Evolutionary conservation across 2,888 invertebrate genomes (phyloP), one percentile per base, ranked within the genome.

Genomic region (Didymodactylos carnosus): DNA sequence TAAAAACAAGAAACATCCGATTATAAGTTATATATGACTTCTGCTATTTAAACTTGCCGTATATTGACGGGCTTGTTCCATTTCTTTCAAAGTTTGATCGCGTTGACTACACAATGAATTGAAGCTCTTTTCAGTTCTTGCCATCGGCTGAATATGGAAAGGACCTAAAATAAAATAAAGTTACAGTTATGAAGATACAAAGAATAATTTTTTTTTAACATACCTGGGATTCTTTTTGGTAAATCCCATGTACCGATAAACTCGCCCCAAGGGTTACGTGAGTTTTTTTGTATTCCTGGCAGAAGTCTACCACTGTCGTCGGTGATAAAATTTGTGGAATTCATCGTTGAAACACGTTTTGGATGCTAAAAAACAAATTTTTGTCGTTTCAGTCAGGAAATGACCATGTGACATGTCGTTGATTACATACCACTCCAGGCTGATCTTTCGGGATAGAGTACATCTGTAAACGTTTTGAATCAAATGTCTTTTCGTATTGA

Each of bases 231-330:
- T 76, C 79, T 78, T 53, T 77, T 75, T 27, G 82, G 83, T 78
- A 82, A 77, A 71, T 82, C 82, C 80, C 81, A 83, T 23, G 82
- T 82, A 39, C 82, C 82, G 23, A 82, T 79, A 78, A 79, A 82
- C n/a, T 77, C 79, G n/a, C 82, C 82, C 81, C 82, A 83, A 72
- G 83, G 82, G 46, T 81, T 81, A 39, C 78, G 77, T 41, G 79
- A 76, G 16, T 79, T 79, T 71, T 79, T 77, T 69, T 78, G 78
- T 3, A 81, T 79, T n/a, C 79, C 80, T 40, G 78, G 75, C 27
- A 80, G 69, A 29, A 83, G 76, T 77, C 82, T 81, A 14, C 82
- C 83, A 62, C 79, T 75, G 73, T 81, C 79, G 76, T 78, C 79
- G 5, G 82, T 80, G 27, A 80, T 79, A 46, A 82, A 79, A 70